Evolutionary conservation across 2,797 vertebrate genomes (phyloP).

Genomic region (Anolis apletophallus): DNA sequence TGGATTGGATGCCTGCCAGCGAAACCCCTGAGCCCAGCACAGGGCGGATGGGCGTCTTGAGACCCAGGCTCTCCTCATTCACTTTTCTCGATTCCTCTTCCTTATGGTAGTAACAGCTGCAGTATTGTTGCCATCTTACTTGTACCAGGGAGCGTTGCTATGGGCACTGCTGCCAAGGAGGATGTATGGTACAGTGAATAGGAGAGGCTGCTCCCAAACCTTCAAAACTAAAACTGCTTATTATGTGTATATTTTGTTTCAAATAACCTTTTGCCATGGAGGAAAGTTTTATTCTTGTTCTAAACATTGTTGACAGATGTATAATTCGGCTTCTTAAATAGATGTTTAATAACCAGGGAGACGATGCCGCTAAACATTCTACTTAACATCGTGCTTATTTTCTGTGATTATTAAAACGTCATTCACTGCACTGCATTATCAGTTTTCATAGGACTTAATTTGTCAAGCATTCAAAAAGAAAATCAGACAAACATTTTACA

Average conservation of each 20-base stretch:
- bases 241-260: constrained; percentile 3
- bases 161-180: constrained; percentile 66
- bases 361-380: constrained; percentile 31
- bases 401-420: neutral
- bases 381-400: neutral
- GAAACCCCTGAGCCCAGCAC: neutral
- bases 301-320: constrained; percentile 46
- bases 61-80: neutral
- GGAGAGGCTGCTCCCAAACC: constrained; percentile 27
- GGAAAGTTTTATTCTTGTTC: constrained; percentile 30
- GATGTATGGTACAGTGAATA: constrained; percentile 23
- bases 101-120: neutral
- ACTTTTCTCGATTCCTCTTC: neutral
- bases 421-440: neutral
- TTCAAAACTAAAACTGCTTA: constrained; percentile 29
- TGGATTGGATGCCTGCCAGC: neutral
- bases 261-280: constrained; percentile 26
- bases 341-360: constrained; percentile 47
- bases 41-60: neutral
- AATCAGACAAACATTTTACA: constrained; percentile 3
- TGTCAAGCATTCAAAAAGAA: neutral
- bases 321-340: constrained; percentile 62
- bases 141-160: constrained; percentile 54
- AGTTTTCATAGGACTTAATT: fast-evolving
- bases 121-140: constrained; percentile 33